Conservation (phyloP, 2,113 vertebrate genomes). For the Corynorhinus townsendii region DNA sequence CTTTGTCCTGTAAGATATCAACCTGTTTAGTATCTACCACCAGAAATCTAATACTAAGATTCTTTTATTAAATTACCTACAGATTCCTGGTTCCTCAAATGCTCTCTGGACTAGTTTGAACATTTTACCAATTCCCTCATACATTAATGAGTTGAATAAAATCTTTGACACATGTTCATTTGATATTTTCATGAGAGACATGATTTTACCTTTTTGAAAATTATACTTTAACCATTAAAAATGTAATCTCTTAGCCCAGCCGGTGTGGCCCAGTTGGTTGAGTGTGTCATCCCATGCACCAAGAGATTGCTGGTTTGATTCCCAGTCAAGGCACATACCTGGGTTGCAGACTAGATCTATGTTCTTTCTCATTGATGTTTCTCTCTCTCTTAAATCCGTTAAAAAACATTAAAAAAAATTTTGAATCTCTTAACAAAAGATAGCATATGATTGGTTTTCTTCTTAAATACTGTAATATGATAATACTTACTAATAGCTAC, state of each 20-base stretch:
- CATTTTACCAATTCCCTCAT: background rate
- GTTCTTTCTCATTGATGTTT: too few species aligned
- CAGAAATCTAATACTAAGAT: background rate
- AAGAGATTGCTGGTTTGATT: too few species aligned
- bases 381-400: too few species aligned
- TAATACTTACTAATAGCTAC: background rate
- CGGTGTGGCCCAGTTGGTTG: too few species aligned
- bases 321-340: too few species aligned
- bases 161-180: background rate
- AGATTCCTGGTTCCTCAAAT: background rate
- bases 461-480: background rate
- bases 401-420: background rate
- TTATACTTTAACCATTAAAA: slow-evolving; percentile 3
- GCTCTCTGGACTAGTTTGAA: background rate
- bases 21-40: background rate
- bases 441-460: background rate
- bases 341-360: too few species aligned
- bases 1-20: background rate
- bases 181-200: background rate
- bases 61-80: background rate
- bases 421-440: background rate
- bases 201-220: slow-evolving; percentile 10
- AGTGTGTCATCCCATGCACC: too few species aligned
- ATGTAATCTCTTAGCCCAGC: background rate
- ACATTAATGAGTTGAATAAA: background rate